Evolutionary conservation across 1,140 invertebrate genomes (phyloP).

Genomic region (Euwallacea similis): DNA sequence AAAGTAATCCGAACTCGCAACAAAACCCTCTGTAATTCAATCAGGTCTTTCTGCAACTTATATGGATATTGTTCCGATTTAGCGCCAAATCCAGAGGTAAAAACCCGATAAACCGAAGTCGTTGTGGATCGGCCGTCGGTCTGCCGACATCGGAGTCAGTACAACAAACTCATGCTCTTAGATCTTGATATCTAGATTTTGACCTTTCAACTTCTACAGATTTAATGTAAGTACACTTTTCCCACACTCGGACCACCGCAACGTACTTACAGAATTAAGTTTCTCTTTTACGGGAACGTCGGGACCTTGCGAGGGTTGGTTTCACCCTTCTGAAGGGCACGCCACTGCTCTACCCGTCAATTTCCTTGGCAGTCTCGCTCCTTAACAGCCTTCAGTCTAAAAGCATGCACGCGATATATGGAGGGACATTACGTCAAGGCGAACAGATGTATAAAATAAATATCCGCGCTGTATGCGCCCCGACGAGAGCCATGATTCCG

Average conservation of each 20-base stretch:
- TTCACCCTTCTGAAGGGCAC: background rate
- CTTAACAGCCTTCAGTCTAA: conserved; percentile 57
- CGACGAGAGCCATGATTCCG: conserved; percentile 56
- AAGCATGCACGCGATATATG: conserved; percentile 58
- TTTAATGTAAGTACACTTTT: background rate
- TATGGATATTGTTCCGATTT: conserved; percentile 32
- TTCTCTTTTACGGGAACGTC: no score
- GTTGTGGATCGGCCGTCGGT: conserved; percentile 10
- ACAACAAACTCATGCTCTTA: conserved; percentile 55
- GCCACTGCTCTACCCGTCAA: conserved; percentile 39
- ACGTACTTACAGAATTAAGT: no score
- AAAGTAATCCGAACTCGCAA: conserved; percentile 23
- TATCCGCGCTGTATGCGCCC: conserved; percentile 55
- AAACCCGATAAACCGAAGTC: conserved; percentile 29
- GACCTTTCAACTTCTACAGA: conserved; percentile 26
- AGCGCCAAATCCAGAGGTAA: conserved; percentile 25
- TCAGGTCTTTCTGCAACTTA: conserved; percentile 20
- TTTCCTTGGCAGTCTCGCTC: conserved; percentile 47
- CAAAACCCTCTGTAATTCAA: conserved; percentile 26
- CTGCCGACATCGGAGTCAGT: conserved; percentile 40
- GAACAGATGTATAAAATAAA: conserved; percentile 59
- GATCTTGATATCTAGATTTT: conserved; percentile 51
- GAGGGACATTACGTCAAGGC: conserved; percentile 58
- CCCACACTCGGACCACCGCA: background rate
- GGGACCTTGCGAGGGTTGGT: no score